Base-by-base conservation (phyloP, 2,113 vertebrate genomes). In the Rhipidura dahli region DNA sequence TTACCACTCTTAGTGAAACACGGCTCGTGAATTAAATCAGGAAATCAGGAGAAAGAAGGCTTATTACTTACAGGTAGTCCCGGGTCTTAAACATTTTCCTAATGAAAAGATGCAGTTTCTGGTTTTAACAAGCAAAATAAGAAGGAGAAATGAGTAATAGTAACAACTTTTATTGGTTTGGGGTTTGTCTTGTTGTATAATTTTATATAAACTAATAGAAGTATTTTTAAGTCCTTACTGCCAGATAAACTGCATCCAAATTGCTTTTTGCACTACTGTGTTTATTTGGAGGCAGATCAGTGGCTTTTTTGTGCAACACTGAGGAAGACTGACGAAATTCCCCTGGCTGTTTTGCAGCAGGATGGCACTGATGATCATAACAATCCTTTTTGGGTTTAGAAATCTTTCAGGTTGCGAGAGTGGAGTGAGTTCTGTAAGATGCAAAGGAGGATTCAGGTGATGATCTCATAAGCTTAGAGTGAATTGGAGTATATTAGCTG, bases 1-100 rank as follows among this genome's bases (percentile, higher is more conserved):
- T 90, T 73, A 60, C 33, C 3, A 3, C 44, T 94, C 13, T 7
- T 72, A 90, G 72, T 71, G 56, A 75, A 69, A 69, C 45, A 54
- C 81, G 78, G 53, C 68, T 90, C 93, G 80, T 87, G 83, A 92
- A 83, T 84, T 83, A 73, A 93, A 77, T 82, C 21, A 39, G 70
- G 76, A 78, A 76, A 69, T 44, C 14, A 42, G 64, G 59, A 91
- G 71, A 63, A 91, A 88, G 93, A 79, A 90, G 75, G 73, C 83
- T 94, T 87, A 61, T 72, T 82, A 45, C 73, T 73, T 87, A 51
- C 47, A 80, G 45, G 63, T 76, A 84, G 75, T 83, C 47, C 40
- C 27, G 51, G 78, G 44, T 83, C 84, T 87, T 94, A 69, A 88
- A 73, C 51, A 11, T 81, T 91, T 92, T 86, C 76, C 68, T 83